Conservation (phyloP, 2,888 invertebrate species). For the Pherbina coryleti region DNA sequence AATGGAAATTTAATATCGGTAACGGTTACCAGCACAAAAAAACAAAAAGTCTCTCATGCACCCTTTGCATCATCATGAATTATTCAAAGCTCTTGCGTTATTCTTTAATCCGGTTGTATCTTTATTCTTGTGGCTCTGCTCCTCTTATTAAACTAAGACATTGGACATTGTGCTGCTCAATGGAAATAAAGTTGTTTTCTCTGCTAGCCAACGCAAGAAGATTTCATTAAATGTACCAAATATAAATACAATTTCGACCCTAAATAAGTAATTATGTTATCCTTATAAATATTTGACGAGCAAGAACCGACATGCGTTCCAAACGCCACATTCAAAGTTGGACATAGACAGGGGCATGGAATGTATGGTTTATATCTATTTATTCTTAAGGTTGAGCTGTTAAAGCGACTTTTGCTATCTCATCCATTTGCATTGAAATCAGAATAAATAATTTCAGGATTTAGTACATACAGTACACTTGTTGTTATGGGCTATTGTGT, state of each 20-base stretch:
- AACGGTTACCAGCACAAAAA: neutral
- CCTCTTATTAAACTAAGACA: too few species aligned
- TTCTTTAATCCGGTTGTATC: neutral
- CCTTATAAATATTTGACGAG: constrained; percentile 44
- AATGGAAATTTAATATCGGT: neutral
- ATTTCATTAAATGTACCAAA: constrained; percentile 36
- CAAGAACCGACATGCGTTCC: neutral
- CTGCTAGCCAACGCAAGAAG: constrained; percentile 9
- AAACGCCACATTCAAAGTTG: neutral
- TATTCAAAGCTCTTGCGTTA: neutral
- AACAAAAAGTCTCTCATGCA: neutral
- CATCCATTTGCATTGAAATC: constrained; percentile 14
- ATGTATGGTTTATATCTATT: neutral
- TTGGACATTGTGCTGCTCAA: too few species aligned
- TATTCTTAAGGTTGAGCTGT: too few species aligned
- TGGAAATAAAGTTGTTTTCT: too few species aligned
- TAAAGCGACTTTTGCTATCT: neutral
- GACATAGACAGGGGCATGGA: neutral
- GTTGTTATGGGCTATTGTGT: neutral
- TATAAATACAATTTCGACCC: constrained; percentile 39
- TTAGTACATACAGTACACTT: neutral
- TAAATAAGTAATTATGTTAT: constrained; percentile 43
- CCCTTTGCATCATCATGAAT: neutral
- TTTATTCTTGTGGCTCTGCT: too few species aligned
- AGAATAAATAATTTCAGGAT: constrained; percentile 14